Conservation (phyloP, 2,797 vertebrate genomes). For the Gobionotothen gibberifrons region DNA sequence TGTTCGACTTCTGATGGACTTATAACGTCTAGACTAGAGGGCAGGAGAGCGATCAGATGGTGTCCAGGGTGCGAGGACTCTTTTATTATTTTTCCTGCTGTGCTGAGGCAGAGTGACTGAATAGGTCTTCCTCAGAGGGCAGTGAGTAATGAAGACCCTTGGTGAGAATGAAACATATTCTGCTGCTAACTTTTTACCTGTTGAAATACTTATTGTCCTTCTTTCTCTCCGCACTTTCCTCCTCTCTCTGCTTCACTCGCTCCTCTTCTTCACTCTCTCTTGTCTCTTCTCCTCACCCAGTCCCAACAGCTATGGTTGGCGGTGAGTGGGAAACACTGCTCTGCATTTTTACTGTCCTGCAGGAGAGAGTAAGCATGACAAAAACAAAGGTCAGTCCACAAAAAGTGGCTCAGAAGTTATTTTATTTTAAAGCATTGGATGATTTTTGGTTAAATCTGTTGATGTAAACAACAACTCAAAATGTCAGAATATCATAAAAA, state of each 20-base stretch:
- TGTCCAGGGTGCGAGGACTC: too few relatives aligned
- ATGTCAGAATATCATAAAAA: not conserved
- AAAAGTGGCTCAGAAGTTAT: not conserved
- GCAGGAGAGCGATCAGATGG: too few relatives aligned
- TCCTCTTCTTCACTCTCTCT: constrained; percentile 20
- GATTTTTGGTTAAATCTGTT: constrained; percentile 18
- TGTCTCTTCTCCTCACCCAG: constrained; percentile 80
- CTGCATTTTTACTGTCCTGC: constrained; percentile 80
- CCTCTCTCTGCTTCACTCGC: constrained; percentile 6
- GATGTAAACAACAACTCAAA: not conserved
- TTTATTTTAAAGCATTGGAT: not conserved
- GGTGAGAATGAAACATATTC: not conserved
- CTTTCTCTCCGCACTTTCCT: constrained; percentile 13
- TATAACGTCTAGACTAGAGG: too few relatives aligned
- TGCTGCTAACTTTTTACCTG: constrained; percentile 37
- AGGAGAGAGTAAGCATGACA: constrained; percentile 26
- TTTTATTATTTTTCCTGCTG: too few relatives aligned
- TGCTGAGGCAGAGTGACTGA: too few relatives aligned
- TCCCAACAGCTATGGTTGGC: constrained; percentile 84
- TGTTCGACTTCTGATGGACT: too few relatives aligned
- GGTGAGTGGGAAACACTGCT: constrained; percentile 76
- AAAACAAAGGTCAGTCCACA: not conserved
- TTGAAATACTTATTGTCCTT: constrained; percentile 16
- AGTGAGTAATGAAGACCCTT: too few relatives aligned
- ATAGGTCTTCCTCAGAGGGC: too few relatives aligned